phyloP scores from a whole-genome alignment of 1,140 invertebrate genomes.

The Bombus difficillimus region DNA sequence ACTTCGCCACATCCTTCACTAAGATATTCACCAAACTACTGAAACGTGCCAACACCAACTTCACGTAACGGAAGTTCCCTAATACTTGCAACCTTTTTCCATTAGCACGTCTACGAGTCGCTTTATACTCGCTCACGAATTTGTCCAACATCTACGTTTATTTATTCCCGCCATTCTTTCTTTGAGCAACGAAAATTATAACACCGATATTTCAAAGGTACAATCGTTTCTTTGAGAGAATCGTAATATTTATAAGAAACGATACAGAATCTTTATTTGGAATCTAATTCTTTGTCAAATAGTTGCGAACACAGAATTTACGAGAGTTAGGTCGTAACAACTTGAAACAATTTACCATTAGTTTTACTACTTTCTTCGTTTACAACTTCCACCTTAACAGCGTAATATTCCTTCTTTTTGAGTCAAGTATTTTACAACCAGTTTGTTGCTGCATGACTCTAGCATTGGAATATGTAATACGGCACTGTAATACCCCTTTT shows the following conservation, averaged over 20 bases:
- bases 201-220: too few relatives aligned
- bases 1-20: constrained; percentile 52
- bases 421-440: not conserved
- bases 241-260: not conserved
- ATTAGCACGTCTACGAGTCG: constrained; percentile 41
- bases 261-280: not conserved
- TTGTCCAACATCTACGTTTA: constrained; percentile 2
- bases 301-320: not conserved
- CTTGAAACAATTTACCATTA: not conserved
- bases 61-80: constrained; percentile 34
- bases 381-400: not conserved
- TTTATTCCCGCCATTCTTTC: not conserved
- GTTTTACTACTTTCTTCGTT: not conserved
- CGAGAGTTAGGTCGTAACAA: not conserved
- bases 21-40: constrained; percentile 45
- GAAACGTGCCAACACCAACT: constrained; percentile 42
- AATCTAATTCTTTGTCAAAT: too few relatives aligned
- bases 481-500: not conserved
- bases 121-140: constrained; percentile 32
- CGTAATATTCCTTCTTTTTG: not conserved
- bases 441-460: not conserved
- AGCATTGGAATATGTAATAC: not conserved
- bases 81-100: constrained; percentile 54
- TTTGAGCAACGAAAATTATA: not conserved
- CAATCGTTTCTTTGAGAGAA: too few relatives aligned